Percentiles rank a stretch among this genome's conserved stretches.
Conservation (phyloP, 2,113 vertebrate genomes). For the Odontophorus gujanensis region DNA sequence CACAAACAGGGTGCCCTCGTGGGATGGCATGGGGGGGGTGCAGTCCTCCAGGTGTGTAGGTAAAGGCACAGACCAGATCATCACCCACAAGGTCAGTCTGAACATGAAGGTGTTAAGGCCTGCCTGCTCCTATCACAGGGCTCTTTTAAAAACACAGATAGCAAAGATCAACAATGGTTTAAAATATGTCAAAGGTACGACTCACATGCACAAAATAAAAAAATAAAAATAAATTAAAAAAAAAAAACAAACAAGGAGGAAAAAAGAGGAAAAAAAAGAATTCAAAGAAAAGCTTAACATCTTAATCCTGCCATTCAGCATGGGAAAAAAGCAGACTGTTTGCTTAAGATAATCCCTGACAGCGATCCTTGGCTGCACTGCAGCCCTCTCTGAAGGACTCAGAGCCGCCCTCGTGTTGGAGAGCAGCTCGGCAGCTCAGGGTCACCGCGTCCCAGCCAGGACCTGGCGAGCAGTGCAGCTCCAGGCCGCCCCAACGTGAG, state of each 20-base stretch:
- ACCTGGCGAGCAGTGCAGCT: neutral
- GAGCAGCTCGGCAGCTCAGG: neutral
- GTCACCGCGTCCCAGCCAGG: neutral
- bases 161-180: conserved; percentile 61
- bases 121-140: neutral
- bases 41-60: too few relatives aligned
- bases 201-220: neutral
- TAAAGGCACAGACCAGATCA: too few relatives aligned
- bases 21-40: too few relatives aligned
- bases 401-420: neutral
- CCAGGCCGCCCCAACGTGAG: neutral
- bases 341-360: neutral
- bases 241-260: neutral
- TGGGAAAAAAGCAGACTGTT: neutral
- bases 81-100: neutral
- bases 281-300: conserved; percentile 13
- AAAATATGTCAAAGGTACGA: conserved; percentile 33
- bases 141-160: conserved; percentile 44
- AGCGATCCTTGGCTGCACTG: neutral
- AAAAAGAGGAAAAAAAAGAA: neutral
- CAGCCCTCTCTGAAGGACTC: neutral
- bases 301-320: neutral
- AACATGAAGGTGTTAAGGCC: conserved; percentile 15
- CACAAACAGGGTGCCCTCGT: too few relatives aligned
- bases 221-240: neutral